Evolutionary conservation across 1,140 invertebrate genomes (phyloP).

Genomic region (Apis cerana): DNA sequence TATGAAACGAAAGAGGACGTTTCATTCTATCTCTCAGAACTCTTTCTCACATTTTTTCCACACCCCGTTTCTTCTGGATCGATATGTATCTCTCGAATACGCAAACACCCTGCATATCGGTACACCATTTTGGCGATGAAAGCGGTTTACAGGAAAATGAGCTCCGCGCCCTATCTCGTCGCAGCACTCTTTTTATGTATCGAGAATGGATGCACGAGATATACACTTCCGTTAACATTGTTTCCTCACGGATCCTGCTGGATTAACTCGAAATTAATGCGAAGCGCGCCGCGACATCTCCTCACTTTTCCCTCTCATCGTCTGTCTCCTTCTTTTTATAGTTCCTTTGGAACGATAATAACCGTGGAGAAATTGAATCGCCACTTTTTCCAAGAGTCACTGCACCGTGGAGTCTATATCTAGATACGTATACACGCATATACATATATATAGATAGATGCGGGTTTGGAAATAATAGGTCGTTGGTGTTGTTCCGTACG

Average conservation of each 20-base stretch:
- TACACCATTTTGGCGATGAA: slow-evolving; percentile 16
- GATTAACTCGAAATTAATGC: slow-evolving; percentile 21
- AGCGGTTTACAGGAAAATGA: slow-evolving; percentile 46
- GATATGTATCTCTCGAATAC: too few relatives aligned
- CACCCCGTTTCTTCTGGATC: too few relatives aligned
- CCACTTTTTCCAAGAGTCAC: too few relatives aligned
- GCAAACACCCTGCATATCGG: too few relatives aligned
- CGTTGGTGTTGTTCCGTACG: not conserved
- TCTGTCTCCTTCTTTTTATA: not conserved
- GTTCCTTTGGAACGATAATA: not conserved
- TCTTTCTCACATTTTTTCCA: too few relatives aligned
- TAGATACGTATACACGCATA: too few relatives aligned
- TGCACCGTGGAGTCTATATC: too few relatives aligned
- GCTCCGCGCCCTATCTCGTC: slow-evolving; percentile 3
- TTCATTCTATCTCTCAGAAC: too few relatives aligned
- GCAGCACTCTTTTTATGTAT: not conserved
- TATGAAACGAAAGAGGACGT: too few relatives aligned
- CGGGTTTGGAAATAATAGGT: not conserved
- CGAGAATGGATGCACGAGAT: not conserved
- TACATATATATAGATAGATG: not conserved
- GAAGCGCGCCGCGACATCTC: not conserved
- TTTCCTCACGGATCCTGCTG: not conserved
- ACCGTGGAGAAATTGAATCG: too few relatives aligned
- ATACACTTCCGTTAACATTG: not conserved
- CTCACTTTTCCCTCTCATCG: too few relatives aligned